Evolutionary conservation across 2,888 invertebrate species (phyloP).

Genomic region (Synergus laeviventris): DNA sequence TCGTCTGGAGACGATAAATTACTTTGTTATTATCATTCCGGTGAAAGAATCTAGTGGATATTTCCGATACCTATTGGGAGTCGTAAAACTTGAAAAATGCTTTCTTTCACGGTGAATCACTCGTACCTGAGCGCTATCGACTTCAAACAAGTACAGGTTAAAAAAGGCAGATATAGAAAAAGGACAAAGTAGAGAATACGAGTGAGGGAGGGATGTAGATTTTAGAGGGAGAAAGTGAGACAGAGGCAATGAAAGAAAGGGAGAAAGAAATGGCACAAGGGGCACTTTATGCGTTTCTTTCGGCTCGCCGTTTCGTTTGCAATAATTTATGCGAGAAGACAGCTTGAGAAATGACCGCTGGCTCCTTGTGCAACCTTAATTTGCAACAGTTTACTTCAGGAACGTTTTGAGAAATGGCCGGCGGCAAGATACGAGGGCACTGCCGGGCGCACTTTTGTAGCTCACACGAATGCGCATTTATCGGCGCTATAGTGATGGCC

Average conservation of each 20-base stretch:
- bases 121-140: constrained; percentile 57
- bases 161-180: constrained; percentile 44
- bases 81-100: constrained; percentile 46
- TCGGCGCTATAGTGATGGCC: constrained; percentile 60
- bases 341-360: constrained; percentile 73
- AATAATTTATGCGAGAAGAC: constrained; percentile 73
- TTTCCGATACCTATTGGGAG: constrained; percentile 37
- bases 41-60: constrained; percentile 38
- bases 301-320: constrained; percentile 71
- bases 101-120: constrained; percentile 59
- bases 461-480: constrained; percentile 65
- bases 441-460: constrained; percentile 54
- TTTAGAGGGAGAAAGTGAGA: constrained; percentile 45
- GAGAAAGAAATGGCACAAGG: constrained; percentile 47
- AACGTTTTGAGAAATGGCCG: constrained; percentile 70
- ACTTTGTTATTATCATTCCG: constrained; percentile 37
- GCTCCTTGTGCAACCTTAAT: constrained; percentile 74
- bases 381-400: constrained; percentile 73
- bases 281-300: constrained; percentile 72
- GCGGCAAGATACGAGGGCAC: constrained; percentile 62
- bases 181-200: constrained; percentile 10
- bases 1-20: constrained; percentile 40
- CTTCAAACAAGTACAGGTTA: constrained; percentile 48
- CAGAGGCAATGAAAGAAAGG: constrained; percentile 42
- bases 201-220: constrained; percentile 28